Evolutionary conservation across 2,113 vertebrate genomes (phyloP).

Genomic region (Abramis brama): DNA sequence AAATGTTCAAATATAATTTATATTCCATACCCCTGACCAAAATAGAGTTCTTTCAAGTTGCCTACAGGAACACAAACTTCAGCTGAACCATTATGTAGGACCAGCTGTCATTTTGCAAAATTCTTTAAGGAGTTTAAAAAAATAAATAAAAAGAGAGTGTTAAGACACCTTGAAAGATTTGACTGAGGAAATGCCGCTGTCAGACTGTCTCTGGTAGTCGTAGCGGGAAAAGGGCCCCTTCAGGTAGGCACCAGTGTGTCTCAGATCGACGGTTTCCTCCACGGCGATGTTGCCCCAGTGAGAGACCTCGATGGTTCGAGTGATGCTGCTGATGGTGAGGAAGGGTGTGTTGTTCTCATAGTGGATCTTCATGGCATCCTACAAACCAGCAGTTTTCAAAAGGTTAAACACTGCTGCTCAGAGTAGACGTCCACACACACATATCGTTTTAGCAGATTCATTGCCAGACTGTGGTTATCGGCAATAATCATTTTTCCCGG

Average conservation of each 20-base stretch:
- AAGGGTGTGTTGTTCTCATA: slow-evolving; percentile 98
- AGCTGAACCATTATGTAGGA: background rate
- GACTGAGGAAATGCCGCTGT: slow-evolving; percentile 97
- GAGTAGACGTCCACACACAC: too few species aligned
- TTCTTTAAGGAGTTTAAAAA: background rate
- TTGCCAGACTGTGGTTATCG: too few species aligned
- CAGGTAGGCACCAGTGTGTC: slow-evolving; percentile 93
- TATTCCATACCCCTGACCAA: too few species aligned
- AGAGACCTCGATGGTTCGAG: slow-evolving; percentile 92
- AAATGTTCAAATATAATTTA: too few species aligned
- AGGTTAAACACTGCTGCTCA: background rate
- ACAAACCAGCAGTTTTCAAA: background rate
- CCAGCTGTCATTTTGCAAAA: background rate
- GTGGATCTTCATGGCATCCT: slow-evolving; percentile 93
- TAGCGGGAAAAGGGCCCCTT: slow-evolving; percentile 97
- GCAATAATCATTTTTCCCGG: too few species aligned
- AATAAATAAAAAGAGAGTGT: background rate
- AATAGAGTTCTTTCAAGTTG: background rate
- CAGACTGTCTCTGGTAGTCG: slow-evolving; percentile 96
- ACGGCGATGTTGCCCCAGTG: slow-evolving; percentile 99
- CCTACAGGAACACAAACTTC: background rate
- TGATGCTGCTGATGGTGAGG: slow-evolving; percentile 93
- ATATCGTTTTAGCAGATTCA: too few species aligned
- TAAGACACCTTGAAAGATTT: slow-evolving; percentile 92
- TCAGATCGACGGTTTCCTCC: slow-evolving; percentile 93